A percentile compares a stretch with the other conserved stretches of the same genome.
Conservation (phyloP, 2,797 vertebrate genomes). For the Otolemur crassicaudatus region DNA sequence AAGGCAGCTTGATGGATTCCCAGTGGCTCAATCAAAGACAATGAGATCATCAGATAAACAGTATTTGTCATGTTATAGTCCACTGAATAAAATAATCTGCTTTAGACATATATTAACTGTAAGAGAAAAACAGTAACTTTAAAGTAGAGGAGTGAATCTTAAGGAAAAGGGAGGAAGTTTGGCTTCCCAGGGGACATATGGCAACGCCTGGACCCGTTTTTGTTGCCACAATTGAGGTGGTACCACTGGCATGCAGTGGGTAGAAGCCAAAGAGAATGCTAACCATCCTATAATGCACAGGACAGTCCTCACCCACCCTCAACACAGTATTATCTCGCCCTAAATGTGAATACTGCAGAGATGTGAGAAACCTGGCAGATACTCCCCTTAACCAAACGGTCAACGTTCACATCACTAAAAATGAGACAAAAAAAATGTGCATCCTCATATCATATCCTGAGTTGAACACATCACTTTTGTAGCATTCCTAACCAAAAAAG, state of each 20-base stretch:
- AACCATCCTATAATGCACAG: neutral
- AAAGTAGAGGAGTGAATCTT: neutral
- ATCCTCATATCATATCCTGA: neutral
- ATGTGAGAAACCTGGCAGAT: neutral
- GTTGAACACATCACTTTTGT: neutral
- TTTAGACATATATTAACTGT: neutral
- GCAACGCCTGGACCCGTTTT: neutral
- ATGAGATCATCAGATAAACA: conserved; percentile 23
- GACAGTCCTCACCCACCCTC: neutral
- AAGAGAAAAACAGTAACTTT: conserved; percentile 16
- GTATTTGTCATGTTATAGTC: neutral
- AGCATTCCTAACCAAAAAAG: neutral
- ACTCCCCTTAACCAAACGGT: neutral
- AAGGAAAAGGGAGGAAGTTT: neutral
- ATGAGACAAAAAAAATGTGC: neutral
- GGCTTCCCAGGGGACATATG: neutral
- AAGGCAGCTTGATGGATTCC: neutral
- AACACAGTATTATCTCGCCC: neutral
- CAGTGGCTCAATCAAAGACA: neutral
- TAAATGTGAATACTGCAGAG: neutral
- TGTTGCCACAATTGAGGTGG: neutral
- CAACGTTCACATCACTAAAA: neutral
- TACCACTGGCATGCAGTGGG: neutral
- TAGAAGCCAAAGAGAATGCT: neutral
- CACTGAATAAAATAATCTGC: neutral